Conservation (phyloP, 53 echinoderm and acorn worm species). For the Antedon mediterranea region DNA sequence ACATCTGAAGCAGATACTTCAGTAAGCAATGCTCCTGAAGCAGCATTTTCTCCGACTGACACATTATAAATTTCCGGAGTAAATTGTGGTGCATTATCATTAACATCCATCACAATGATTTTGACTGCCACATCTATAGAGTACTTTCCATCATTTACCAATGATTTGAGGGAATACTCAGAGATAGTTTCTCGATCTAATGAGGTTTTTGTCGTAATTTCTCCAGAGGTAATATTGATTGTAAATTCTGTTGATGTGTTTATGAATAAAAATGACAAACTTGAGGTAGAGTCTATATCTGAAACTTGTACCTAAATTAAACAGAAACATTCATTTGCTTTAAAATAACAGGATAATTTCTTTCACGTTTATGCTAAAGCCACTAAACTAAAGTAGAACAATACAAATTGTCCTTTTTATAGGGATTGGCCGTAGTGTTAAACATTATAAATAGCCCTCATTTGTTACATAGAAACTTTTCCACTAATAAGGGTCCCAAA, state of each 20-base stretch:
- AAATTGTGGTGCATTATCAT: constrained; percentile 60
- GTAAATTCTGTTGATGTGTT: constrained; percentile 23
- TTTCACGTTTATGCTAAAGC: neutral
- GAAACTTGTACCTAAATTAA: constrained; percentile 34
- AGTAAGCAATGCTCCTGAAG: constrained; percentile 21
- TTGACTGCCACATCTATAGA: constrained; percentile 17
- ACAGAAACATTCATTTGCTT: neutral
- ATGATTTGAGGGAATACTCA: constrained; percentile 30
- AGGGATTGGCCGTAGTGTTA: no score
- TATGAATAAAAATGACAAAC: constrained; percentile 30
- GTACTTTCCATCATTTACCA: constrained; percentile 47
- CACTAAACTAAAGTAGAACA: no score
- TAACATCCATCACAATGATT: constrained; percentile 50
- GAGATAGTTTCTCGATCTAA: constrained; percentile 43
- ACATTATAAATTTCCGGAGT: constrained; percentile 15
- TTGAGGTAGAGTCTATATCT: constrained; percentile 40
- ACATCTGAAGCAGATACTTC: constrained; percentile 43
- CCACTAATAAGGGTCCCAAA: no score
- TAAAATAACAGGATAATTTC: neutral
- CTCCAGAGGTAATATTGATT: constrained; percentile 31
- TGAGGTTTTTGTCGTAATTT: constrained; percentile 32
- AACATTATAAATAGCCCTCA: no score
- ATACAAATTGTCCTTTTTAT: no score
- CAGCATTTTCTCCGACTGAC: constrained; percentile 43
- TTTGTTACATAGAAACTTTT: no score